Evolutionary conservation across 2,797 vertebrate species (phyloP).

Genomic region (Spea hammondii): DNA sequence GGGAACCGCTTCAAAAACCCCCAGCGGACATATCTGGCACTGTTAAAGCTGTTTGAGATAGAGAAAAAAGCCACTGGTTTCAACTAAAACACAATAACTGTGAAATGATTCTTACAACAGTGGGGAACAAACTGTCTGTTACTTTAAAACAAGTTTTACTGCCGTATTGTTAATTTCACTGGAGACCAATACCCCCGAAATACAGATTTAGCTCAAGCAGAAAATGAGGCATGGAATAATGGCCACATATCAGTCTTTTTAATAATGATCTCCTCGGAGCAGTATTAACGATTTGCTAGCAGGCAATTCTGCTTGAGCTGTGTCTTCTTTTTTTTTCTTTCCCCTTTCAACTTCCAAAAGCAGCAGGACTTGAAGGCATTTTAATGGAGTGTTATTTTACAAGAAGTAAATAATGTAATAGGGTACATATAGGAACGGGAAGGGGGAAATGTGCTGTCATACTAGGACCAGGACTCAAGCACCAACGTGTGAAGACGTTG

Average conservation of each 20-base stretch:
- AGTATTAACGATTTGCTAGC: constrained; percentile 58
- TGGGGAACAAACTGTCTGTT: constrained; percentile 45
- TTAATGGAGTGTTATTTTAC: constrained; percentile 72
- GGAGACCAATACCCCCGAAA: constrained; percentile 53
- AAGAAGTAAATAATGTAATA: constrained; percentile 73
- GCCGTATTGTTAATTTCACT: constrained; percentile 46
- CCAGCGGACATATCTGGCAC: too few species aligned
- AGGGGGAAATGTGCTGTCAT: constrained; percentile 68
- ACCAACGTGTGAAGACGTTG: constrained; percentile 67
- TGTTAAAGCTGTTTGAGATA: background rate
- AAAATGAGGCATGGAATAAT: constrained; percentile 63
- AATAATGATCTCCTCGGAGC: constrained; percentile 61
- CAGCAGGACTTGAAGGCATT: constrained; percentile 65
- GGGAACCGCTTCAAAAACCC: too few species aligned
- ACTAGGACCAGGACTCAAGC: constrained; percentile 63
- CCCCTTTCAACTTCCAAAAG: constrained; percentile 38
- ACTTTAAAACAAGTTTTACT: constrained; percentile 48
- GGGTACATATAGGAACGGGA: constrained; percentile 67
- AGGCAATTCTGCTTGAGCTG: constrained; percentile 57
- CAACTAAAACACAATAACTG: constrained; percentile 32
- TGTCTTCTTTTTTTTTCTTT: constrained; percentile 57
- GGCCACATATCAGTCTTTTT: constrained; percentile 55
- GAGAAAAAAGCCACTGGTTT: constrained; percentile 4
- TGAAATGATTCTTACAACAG: constrained; percentile 35
- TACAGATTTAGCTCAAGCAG: constrained; percentile 48